phyloP scores from a whole-genome alignment of 2,888 invertebrate species.

The Vandiemenella viatica region DNA sequence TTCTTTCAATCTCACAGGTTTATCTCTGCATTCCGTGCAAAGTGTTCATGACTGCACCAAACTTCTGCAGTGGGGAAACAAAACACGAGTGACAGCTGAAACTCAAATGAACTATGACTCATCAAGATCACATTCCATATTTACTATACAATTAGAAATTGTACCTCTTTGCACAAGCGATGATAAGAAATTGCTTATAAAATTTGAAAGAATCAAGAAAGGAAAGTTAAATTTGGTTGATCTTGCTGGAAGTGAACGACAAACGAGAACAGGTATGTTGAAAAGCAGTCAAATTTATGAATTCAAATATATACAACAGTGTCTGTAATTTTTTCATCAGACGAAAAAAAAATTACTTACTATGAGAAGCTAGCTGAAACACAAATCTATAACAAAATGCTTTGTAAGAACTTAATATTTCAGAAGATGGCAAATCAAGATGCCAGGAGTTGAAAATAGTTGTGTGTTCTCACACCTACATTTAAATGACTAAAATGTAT shows the following conservation, averaged over 20 bases:
- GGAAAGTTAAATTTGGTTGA: slow-evolving; percentile 81
- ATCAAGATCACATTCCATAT: background rate
- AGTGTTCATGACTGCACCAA: slow-evolving; percentile 59
- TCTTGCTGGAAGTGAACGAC: slow-evolving; percentile 76
- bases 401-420: too few relatives aligned
- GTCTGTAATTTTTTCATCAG: too few relatives aligned
- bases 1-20: slow-evolving; percentile 30
- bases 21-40: slow-evolving; percentile 60
- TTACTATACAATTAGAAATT: background rate
- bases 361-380: too few relatives aligned
- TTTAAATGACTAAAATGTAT: too few relatives aligned
- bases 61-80: slow-evolving; percentile 58
- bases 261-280: slow-evolving; percentile 10
- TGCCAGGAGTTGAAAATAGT: too few relatives aligned
- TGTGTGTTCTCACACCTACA: too few relatives aligned
- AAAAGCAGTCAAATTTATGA: too few relatives aligned
- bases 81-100: slow-evolving; percentile 63
- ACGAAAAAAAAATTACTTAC: too few relatives aligned
- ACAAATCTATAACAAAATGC: too few relatives aligned
- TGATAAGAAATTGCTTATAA: background rate
- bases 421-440: too few relatives aligned
- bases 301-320: too few relatives aligned
- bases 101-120: slow-evolving; percentile 73
- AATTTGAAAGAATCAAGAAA: background rate
- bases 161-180: too few relatives aligned